Conservation (phyloP, 2,113 vertebrate species). For the Nycticebus coucang region DNA sequence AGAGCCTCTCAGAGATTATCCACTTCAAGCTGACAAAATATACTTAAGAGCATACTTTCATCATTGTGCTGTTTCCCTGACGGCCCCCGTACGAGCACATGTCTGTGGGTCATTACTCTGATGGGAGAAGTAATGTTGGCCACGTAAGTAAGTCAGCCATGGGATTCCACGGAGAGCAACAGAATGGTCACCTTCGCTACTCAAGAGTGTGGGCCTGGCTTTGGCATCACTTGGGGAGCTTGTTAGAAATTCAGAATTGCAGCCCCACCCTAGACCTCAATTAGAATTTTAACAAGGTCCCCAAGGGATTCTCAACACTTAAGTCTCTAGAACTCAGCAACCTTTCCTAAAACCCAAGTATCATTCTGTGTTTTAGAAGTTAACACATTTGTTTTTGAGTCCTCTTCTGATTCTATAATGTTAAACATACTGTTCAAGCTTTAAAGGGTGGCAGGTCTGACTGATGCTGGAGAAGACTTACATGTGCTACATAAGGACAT, state of each 20-base stretch:
- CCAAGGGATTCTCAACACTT: neutral
- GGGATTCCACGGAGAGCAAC: neutral
- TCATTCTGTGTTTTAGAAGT: neutral
- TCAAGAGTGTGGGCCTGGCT: neutral
- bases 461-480: neutral
- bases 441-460: neutral
- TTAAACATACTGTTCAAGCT: neutral
- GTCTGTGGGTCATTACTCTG: neutral
- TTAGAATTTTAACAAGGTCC: constrained; percentile 70
- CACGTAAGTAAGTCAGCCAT: neutral
- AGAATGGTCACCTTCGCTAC: neutral
- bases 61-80: neutral
- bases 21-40: neutral
- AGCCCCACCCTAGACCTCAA: constrained; percentile 7
- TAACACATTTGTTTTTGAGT: neutral
- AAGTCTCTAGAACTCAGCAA: constrained; percentile 24
- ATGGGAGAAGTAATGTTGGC: neutral
- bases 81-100: neutral
- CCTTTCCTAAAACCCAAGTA: constrained; percentile 24
- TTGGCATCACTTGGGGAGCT: constrained; percentile 16
- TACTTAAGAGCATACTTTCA: neutral
- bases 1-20: neutral
- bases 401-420: neutral
- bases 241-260: constrained; percentile 46
- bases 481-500: neutral